Percentiles rank a stretch among this genome's conserved stretches.
Evolutionary conservation across 1,140 invertebrate genomes (phyloP).

Genomic region (Fopius arisanus): DNA sequence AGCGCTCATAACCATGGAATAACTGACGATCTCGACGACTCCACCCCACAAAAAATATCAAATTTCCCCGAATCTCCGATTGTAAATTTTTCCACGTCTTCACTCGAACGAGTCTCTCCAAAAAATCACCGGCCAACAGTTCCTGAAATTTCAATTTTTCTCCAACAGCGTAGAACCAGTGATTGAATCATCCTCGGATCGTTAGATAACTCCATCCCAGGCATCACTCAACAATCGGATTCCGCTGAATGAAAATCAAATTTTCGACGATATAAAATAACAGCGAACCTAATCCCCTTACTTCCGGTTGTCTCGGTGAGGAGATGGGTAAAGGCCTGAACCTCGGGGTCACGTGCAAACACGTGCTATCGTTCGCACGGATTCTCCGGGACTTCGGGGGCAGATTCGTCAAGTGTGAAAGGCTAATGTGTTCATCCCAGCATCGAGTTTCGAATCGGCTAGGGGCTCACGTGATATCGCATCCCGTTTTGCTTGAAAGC

Average conservation of each 20-base stretch:
- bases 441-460: slow-evolving; percentile 1
- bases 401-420: slow-evolving; percentile 27
- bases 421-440: slow-evolving; percentile 33
- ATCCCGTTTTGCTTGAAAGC: background rate
- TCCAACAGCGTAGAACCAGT: no score
- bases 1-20: no score
- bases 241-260: background rate
- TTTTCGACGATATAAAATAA: background rate
- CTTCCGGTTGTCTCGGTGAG: slow-evolving; percentile 5
- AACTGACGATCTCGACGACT: no score
- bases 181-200: background rate
- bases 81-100: no score
- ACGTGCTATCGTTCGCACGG: slow-evolving; percentile 36
- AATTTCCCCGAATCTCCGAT: no score
- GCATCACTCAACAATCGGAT: background rate
- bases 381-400: slow-evolving; percentile 1
- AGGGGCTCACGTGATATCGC: background rate
- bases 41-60: no score
- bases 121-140: no score
- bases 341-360: slow-evolving; percentile 27
- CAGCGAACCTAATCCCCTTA: slow-evolving; percentile 14
- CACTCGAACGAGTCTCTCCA: no score
- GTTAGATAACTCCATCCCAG: background rate
- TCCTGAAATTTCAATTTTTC: no score
- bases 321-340: background rate